Conservation (phyloP, 1,140 invertebrate genomes). For the Drosophila arawakana region DNA sequence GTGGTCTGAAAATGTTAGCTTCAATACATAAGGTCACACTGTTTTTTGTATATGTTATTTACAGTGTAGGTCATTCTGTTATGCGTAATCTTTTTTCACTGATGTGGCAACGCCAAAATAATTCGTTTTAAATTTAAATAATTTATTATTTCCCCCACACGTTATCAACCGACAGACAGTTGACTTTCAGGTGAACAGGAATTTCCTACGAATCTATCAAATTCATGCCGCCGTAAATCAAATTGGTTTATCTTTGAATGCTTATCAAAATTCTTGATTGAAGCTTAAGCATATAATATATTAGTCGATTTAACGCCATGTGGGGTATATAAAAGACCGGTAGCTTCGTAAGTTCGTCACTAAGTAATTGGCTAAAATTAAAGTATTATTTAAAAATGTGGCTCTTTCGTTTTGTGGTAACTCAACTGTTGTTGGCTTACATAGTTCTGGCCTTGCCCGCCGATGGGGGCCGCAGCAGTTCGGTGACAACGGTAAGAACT, state of each 20-base stretch:
- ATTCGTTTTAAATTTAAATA: background rate
- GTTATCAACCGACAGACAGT: slow-evolving; percentile 24
- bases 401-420: slow-evolving; percentile 31
- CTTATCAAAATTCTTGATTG: slow-evolving; percentile 60
- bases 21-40: background rate
- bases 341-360: background rate
- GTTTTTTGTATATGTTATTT: background rate
- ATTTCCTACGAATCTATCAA: slow-evolving; percentile 20
- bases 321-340: slow-evolving; percentile 37
- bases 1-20: too few species aligned
- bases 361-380: slow-evolving; percentile 18
- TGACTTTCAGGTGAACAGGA: slow-evolving; percentile 15
- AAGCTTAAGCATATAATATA: slow-evolving; percentile 46
- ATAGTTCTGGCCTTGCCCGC: slow-evolving; percentile 45
- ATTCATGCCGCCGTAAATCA: slow-evolving; percentile 27
- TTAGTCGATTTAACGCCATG: slow-evolving; percentile 6
- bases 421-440: slow-evolving; percentile 40
- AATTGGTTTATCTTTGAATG: slow-evolving; percentile 9
- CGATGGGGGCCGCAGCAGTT: slow-evolving; percentile 47
- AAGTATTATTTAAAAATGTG: slow-evolving; percentile 38
- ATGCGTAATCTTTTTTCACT: background rate
- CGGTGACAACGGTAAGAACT: slow-evolving; percentile 57
- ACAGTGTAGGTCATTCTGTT: background rate
- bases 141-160: background rate
- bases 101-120: background rate